Conservation (phyloP, 2,888 invertebrate genomes). For the Sinelater perroti region DNA sequence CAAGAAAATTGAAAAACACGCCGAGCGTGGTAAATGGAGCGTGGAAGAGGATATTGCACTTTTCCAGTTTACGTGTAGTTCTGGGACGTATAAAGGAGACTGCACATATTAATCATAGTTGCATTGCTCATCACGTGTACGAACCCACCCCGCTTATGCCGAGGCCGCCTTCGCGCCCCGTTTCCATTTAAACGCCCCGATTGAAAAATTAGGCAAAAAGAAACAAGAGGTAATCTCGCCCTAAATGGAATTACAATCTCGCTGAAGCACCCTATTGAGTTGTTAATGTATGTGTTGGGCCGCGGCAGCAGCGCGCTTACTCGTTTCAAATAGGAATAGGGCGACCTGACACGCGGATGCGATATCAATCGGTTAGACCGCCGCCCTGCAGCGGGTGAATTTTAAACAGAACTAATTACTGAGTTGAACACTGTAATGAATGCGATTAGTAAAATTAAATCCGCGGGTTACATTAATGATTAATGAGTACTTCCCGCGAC, state of each 20-base stretch:
- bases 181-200: conserved; percentile 1
- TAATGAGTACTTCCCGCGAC: conserved; percentile 21
- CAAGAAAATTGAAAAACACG: too few relatives aligned
- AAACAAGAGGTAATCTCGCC: conserved; percentile 10
- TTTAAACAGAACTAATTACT: conserved; percentile 25
- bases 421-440: conserved; percentile 26
- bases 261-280: conserved; percentile 25
- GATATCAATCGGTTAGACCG: conserved; percentile 24
- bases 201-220: conserved; percentile 16
- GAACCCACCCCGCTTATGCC: not conserved
- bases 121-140: too few relatives aligned
- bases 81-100: not conserved
- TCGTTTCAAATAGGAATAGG: conserved; percentile 23
- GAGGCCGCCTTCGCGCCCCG: not conserved
- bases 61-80: not conserved
- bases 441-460: conserved; percentile 26
- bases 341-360: conserved; percentile 8
- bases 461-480: conserved; percentile 23
- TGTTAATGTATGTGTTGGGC: conserved; percentile 24
- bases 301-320: conserved; percentile 10
- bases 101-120: not conserved
- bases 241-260: conserved; percentile 18
- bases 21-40: too few relatives aligned
- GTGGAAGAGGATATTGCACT: too few relatives aligned
- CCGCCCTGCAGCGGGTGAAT: conserved; percentile 21